Evolutionary conservation across 2,797 vertebrate species (phyloP).

Genomic region (Austrolebias charrua): DNA sequence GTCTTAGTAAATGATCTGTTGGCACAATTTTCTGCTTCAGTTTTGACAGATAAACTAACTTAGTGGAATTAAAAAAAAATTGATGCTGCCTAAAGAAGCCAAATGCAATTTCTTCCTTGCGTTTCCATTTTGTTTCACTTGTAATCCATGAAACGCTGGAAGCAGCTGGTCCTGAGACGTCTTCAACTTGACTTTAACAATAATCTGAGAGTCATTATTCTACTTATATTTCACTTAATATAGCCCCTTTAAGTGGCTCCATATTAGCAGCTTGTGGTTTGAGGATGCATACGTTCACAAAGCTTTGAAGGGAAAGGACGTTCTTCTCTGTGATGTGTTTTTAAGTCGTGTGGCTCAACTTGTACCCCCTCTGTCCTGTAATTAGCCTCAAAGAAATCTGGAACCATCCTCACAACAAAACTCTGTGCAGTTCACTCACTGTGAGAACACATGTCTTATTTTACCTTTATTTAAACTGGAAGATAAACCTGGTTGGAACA

Average conservation of each 20-base stretch:
- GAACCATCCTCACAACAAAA: slow-evolving; percentile 40
- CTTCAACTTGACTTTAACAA: slow-evolving; percentile 21
- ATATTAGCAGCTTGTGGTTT: slow-evolving; percentile 68
- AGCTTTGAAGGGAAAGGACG: slow-evolving; percentile 56
- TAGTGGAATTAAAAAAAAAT: too few species aligned
- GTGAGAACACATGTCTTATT: slow-evolving; percentile 33
- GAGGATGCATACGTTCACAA: slow-evolving; percentile 53
- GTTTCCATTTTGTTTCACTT: not conserved
- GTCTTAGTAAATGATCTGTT: too few species aligned
- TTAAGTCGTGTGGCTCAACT: slow-evolving; percentile 53
- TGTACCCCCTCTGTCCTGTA: slow-evolving; percentile 68
- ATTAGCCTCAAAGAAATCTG: slow-evolving; percentile 59
- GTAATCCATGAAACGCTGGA: slow-evolving; percentile 14
- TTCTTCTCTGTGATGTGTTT: slow-evolving; percentile 65
- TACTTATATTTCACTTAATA: slow-evolving; percentile 53
- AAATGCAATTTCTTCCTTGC: too few species aligned
- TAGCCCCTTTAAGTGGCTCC: slow-evolving; percentile 45
- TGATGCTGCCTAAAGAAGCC: too few species aligned
- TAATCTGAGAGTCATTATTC: slow-evolving; percentile 50
- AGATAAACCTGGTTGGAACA: slow-evolving; percentile 1
- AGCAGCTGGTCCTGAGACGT: slow-evolving; percentile 32
- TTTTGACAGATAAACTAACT: too few species aligned
- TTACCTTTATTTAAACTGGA: slow-evolving; percentile 9
- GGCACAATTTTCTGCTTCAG: too few species aligned
- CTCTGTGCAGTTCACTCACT: slow-evolving; percentile 16